Percentiles rank a stretch among this genome's conserved stretches.
These are phyloP conservation scores for Andrena dorsata DNA, from an alignment of 2,888 invertebrate genomes.

Conservation along the genomic window DNA sequence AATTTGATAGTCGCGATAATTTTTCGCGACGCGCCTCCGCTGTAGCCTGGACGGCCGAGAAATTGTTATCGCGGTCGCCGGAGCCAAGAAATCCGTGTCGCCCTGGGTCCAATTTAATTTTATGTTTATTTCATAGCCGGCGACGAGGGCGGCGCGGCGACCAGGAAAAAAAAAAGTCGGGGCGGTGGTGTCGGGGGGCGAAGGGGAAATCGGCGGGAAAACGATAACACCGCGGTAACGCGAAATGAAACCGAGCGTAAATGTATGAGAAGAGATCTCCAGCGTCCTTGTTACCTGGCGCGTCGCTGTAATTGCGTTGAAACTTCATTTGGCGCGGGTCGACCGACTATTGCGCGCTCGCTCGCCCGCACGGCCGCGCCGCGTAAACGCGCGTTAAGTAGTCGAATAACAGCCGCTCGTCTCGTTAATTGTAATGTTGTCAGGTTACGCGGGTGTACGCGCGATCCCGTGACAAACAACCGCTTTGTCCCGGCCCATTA, in stretches of 20 bases:
- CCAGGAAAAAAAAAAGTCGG: background rate
- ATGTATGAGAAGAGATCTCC: slow-evolving; percentile 62
- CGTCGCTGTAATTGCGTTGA: slow-evolving; percentile 65
- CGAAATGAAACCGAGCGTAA: slow-evolving; percentile 66
- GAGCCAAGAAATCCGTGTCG: slow-evolving; percentile 54
- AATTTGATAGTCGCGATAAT: slow-evolving; percentile 57
- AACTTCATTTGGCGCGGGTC: slow-evolving; percentile 63
- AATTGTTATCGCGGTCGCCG: slow-evolving; percentile 40
- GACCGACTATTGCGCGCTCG: slow-evolving; percentile 3
- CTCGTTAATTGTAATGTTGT: slow-evolving; percentile 61
- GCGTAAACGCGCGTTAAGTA: slow-evolving; percentile 53
- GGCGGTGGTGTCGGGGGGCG: background rate
- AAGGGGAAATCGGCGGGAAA: slow-evolving; percentile 40
- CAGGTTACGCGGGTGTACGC: slow-evolving; percentile 29
- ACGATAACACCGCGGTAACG: slow-evolving; percentile 61
- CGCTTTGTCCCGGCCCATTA: slow-evolving; percentile 43
- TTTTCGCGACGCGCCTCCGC: slow-evolving; percentile 19
- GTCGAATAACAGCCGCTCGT: slow-evolving; percentile 51
- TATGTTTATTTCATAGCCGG: slow-evolving; percentile 58
- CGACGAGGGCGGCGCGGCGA: background rate
- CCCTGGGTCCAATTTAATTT: slow-evolving; percentile 62
- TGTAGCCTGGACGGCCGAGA: slow-evolving; percentile 14
- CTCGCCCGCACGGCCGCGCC: slow-evolving; percentile 3
- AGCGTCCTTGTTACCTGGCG: slow-evolving; percentile 57
- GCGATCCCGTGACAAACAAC: slow-evolving; percentile 53